Conservation (phyloP, 2,888 invertebrate genomes). For the Drosophila birchii region DNA sequence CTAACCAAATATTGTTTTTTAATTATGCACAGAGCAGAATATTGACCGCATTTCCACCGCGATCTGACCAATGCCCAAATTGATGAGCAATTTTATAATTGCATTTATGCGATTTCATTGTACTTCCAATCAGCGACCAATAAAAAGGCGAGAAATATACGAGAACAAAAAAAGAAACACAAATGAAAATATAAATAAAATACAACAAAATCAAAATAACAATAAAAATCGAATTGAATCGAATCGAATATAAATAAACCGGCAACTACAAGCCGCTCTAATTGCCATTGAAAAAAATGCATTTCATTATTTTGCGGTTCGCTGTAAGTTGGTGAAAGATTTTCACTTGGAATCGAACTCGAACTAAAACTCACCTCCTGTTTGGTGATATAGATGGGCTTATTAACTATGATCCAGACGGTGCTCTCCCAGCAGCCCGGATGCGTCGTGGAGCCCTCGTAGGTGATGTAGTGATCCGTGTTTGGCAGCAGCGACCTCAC, state of each 20-base stretch:
- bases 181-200: constrained; percentile 4
- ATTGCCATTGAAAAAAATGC: constrained; percentile 69
- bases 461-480: constrained; percentile 98
- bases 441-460: constrained; percentile 98
- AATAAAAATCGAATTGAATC: constrained; percentile 7
- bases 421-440: constrained; percentile 99
- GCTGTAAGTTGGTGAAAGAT: neutral
- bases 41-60: constrained; percentile 65
- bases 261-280: constrained; percentile 48
- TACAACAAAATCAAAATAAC: constrained; percentile 16
- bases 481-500: constrained; percentile 94
- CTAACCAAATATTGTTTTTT: constrained; percentile 80
- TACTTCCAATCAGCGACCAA: constrained; percentile 38
- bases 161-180: neutral
- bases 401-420: constrained; percentile 99
- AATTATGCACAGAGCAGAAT: constrained; percentile 68
- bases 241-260: constrained; percentile 32
- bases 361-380: constrained; percentile 90
- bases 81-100: constrained; percentile 75
- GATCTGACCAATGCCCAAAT: constrained; percentile 53
- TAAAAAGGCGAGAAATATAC: constrained; percentile 10
- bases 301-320: constrained; percentile 74
- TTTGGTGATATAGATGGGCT: constrained; percentile 97
- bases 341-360: neutral
- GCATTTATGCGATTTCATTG: constrained; percentile 64